Base-by-base conservation (phyloP, 2,113 vertebrate genomes). In the Heptranchias perlo region DNA sequence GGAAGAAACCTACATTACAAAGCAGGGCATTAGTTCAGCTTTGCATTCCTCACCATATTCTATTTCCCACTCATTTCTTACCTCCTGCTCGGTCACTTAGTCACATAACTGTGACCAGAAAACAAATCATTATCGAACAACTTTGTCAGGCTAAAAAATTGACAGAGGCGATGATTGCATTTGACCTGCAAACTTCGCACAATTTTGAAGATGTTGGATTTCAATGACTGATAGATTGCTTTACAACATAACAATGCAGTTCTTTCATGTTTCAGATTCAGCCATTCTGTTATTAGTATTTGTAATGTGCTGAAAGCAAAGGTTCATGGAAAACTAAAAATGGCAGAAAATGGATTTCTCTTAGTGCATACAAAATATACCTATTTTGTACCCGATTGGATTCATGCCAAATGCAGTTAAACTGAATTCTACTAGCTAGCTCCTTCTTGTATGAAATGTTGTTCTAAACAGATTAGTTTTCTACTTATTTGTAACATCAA, bases 141-240 rank as follows among this genome's bases (percentile, higher is more conserved):
- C 35, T 93, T 39, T 62, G 31, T 93, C 5, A 21, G 58, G 54
- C 16, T 39, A 18, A 58, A 39, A 93, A 62, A 62, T 93, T 93
- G 89, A 93, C 89, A 62, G 58, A 39, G 58, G 52, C n/a, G 31
- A 39, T 64, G 16, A 93, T 93, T 62, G 35, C 6, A 93, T 64
- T 93, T 93, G 58, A 64, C 89, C 35, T 44, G 58, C 6, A 62
- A 93, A 82, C 13, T 0, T 47, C 44, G 39, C 23, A 44, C 14
- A 82, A 14, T 62, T 54, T 92, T 92, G 89, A 62, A 92, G 89
- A 93, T 58, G 11, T 54, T 91, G 52, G 31, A 58, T 91, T 91
- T 58, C 54, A 58, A 91, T 91, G 52, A 91, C 54, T 91, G 87
- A 58, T 93, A 61, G n/a, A 23, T 39, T 39, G n/a, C 16, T 35